These are phyloP conservation scores for Eucidaris tribuloides DNA, from an alignment of 35 echinoderm and acorn worm genomes.

Conservation along the genomic window DNA sequence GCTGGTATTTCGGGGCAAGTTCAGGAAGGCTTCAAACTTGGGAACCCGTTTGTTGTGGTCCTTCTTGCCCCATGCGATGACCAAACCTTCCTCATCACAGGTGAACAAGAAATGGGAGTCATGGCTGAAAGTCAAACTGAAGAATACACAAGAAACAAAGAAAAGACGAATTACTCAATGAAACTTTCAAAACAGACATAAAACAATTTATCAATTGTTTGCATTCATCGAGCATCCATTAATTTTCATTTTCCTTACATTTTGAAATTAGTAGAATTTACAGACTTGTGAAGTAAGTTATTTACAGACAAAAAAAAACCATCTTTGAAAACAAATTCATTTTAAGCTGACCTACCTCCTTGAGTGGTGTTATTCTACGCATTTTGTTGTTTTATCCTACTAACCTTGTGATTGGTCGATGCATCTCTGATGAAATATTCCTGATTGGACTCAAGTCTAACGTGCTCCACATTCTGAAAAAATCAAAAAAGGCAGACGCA, in stretches of 20 bases:
- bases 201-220: no score
- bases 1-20: not conserved
- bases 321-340: not conserved
- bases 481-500: no score
- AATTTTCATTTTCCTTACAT: no score
- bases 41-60: constrained; percentile 67
- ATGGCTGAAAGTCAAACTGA: constrained; percentile 81
- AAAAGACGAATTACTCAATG: not conserved
- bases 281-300: no score
- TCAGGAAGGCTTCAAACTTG: constrained; percentile 75
- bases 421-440: constrained; percentile 12
- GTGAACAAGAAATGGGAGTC: constrained; percentile 88
- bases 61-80: constrained; percentile 81
- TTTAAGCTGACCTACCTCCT: not conserved
- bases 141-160: not conserved
- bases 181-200: no score
- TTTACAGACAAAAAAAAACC: not conserved
- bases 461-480: constrained; percentile 29
- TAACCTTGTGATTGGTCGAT: constrained; percentile 46
- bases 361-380: not conserved
- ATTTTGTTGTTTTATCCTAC: not conserved
- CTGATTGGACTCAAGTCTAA: constrained; percentile 40
- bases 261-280: no score
- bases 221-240: no score
- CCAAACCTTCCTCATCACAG: constrained; percentile 67